These are phyloP conservation scores for Biston stratarius DNA, from an alignment of 2,888 invertebrate genomes.

Conservation along the genomic window DNA sequence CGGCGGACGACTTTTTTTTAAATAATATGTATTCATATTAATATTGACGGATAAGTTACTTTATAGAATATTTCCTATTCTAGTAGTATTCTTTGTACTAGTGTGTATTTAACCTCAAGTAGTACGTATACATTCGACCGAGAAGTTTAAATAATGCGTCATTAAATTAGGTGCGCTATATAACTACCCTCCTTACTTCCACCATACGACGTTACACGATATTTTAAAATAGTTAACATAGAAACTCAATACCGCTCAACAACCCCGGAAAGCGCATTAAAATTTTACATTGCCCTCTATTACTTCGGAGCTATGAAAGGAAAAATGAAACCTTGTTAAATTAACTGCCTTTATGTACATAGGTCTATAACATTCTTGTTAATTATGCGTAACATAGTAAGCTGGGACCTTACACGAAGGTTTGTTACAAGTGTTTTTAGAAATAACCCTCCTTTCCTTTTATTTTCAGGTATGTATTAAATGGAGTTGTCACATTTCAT, in stretches of 20 bases:
- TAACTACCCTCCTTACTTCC: slow-evolving; percentile 28
- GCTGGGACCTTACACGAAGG: slow-evolving; percentile 12
- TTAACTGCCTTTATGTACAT: slow-evolving; percentile 50
- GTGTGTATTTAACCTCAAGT: background rate
- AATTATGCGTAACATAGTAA: slow-evolving; percentile 28
- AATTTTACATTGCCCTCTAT: slow-evolving; percentile 57
- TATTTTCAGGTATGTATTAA: slow-evolving; percentile 45
- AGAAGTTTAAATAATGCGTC: background rate
- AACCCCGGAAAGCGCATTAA: slow-evolving; percentile 49
- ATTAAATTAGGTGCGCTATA: slow-evolving; percentile 25
- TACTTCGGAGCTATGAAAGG: slow-evolving; percentile 55
- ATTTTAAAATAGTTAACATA: slow-evolving; percentile 46
- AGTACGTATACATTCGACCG: background rate
- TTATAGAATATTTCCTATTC: too few relatives aligned
- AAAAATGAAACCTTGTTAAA: slow-evolving; percentile 52
- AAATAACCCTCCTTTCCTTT: slow-evolving; percentile 31
- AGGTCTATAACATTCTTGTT: slow-evolving; percentile 44
- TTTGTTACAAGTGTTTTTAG: slow-evolving; percentile 15
- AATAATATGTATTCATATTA: too few relatives aligned
- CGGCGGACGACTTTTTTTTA: too few relatives aligned
- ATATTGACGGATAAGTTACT: too few relatives aligned
- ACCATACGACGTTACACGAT: slow-evolving; percentile 40
- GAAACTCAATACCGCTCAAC: slow-evolving; percentile 44
- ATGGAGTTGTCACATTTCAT: background rate
- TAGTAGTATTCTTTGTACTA: background rate